Percentiles rank a stretch among this genome's conserved stretches.
Conservation (phyloP, 2,113 vertebrate species). For the Phrynosoma platyrhinos region DNA sequence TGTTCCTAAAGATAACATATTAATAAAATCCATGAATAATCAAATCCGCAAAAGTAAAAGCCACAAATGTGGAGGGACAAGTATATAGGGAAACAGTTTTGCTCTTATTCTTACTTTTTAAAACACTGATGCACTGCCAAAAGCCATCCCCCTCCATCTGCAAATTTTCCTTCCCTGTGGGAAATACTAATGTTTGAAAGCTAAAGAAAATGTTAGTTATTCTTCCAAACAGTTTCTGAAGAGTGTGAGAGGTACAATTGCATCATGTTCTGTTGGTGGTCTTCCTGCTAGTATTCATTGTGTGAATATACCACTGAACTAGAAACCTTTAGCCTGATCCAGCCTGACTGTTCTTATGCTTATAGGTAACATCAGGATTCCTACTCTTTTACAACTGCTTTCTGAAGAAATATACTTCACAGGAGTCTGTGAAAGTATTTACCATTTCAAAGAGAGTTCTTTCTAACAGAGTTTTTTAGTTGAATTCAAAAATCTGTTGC, state of each 20-base stretch:
- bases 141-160: background rate
- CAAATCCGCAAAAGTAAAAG: no score
- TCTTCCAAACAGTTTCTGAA: no score
- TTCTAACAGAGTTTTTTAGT: background rate
- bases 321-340: no score
- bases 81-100: no score
- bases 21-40: no score
- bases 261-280: no score
- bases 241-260: no score
- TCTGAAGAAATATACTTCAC: background rate
- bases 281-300: no score
- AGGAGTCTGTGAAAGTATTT: background rate
- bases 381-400: background rate
- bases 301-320: no score
- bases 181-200: background rate
- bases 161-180: background rate
- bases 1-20: no score
- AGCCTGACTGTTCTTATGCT: background rate
- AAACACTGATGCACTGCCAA: background rate
- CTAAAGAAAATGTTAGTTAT: background rate
- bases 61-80: no score
- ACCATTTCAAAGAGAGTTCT: background rate
- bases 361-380: background rate
- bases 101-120: no score
- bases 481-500: background rate